A percentile compares a stretch with the other conserved stretches of the same genome.
These are phyloP conservation scores for Ceriagrion tenellum DNA, from an alignment of 2,888 invertebrate species.

Conservation along the genomic window DNA sequence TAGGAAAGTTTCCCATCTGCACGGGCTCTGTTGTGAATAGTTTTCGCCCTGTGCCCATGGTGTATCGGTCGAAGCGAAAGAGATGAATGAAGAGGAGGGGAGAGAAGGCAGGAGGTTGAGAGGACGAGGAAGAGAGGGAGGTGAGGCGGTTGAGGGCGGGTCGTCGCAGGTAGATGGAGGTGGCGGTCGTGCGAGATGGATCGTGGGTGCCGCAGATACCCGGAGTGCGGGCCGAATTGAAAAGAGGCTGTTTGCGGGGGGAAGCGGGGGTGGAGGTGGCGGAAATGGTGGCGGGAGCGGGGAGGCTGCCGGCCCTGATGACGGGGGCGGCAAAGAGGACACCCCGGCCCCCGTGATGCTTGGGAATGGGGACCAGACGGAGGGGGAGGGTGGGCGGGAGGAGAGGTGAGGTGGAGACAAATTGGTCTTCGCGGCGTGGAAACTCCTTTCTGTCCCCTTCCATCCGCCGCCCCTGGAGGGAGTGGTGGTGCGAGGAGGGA, in stretches of 20 bases:
- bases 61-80: neutral
- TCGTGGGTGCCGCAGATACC: neutral
- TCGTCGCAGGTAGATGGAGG: neutral
- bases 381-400: neutral
- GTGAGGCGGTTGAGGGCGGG: neutral
- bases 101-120: neutral
- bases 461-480: neutral
- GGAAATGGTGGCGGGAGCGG: neutral
- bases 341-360: neutral
- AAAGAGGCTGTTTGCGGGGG: neutral
- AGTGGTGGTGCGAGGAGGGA: neutral
- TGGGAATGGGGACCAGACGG: neutral
- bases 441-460: neutral
- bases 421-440: neutral
- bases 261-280: too few species aligned
- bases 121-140: neutral
- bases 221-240: neutral
- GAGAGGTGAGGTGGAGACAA: neutral
- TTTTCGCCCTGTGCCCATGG: neutral
- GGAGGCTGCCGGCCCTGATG: neutral
- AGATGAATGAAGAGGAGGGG: neutral
- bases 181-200: constrained; percentile 26
- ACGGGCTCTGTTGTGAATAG: neutral
- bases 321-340: neutral
- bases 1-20: neutral